A percentile compares a stretch with the other conserved stretches of the same genome.
Evolutionary conservation across 2,888 invertebrate genomes (phyloP).

Genomic region (Prenolepis imparis): DNA sequence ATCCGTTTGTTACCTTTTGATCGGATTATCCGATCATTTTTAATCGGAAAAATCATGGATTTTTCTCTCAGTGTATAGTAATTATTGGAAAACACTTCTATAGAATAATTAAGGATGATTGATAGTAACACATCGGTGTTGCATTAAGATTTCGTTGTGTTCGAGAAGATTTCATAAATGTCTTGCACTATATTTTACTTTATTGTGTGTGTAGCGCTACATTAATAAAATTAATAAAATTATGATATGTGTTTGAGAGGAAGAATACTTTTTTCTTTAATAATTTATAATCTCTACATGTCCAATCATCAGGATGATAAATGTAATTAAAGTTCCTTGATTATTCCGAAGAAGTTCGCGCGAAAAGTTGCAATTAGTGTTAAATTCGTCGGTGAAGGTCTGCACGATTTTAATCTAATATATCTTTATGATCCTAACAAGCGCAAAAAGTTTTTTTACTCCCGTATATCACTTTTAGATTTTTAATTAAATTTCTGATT

Average conservation of each 20-base stretch:
- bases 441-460: neutral
- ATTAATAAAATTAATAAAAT: neutral
- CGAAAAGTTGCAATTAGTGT: neutral
- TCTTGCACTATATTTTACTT: neutral
- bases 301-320: neutral
- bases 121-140: neutral
- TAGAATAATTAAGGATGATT: constrained; percentile 8
- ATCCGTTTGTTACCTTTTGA: no score
- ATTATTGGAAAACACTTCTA: constrained; percentile 16
- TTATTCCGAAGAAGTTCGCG: neutral
- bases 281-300: neutral
- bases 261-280: neutral
- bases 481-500: constrained; percentile 42
- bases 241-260: neutral
- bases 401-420: neutral
- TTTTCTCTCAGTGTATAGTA: no score
- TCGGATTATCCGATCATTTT: no score
- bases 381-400: neutral
- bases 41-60: no score
- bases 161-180: neutral
- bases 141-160: neutral
- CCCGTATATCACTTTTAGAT: neutral
- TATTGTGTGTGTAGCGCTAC: neutral
- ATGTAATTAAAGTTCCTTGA: neutral
- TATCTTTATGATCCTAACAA: neutral